Base-by-base conservation (phyloP, 2,888 invertebrate species). In the Phaonia tiefii region DNA sequence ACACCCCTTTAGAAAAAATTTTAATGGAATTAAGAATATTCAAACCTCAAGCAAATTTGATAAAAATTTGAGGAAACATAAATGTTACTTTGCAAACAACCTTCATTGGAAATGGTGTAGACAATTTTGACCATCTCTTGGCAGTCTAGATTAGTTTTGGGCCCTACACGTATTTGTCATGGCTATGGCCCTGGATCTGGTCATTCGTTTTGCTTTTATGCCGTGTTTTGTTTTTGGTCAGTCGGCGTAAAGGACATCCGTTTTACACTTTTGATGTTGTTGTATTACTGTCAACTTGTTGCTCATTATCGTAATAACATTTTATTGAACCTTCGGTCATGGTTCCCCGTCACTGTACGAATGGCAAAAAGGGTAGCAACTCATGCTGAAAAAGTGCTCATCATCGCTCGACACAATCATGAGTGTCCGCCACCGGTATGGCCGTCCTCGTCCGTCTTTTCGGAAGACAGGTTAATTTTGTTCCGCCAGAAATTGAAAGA, bases 161-260 rank as follows among this genome's bases (percentile, higher is more conserved):
- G n/a, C 49, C 49, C 5, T 17, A 49, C 15, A 49, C 37, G 7
- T 20, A 7, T 20, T 49, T 49, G 20, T 20, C 20, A 17, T 46
- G n/a, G 44, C 4, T 46, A 46, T 15, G 15, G 10, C n/a, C n/a
- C 8, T 49, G 49, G 10, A 49, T n/a, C 17, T 54, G 25, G 54
- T 54, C 25, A 17, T 25, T 25, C 25, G 22, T 11, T 22, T 54
- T 54, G 4, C 25, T 11, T 22, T 44, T 2, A 8, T 54, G 11
- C 4, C n/a, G 3, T 11, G 10, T 11, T 22, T 22, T 11, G 25
- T 54, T 54, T 54, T 22, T 54, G 5, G 22, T 22, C 54, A 54
- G 54, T n/a, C n/a, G n/a, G 54, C 54, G 54, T 54, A 25, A 22
- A 54, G 54, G 54, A 54, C 54, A 54, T 54, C 54, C 54, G 54